Evolutionary conservation across 2,797 vertebrate genomes (phyloP).

Genomic region (Xenops minutus): DNA sequence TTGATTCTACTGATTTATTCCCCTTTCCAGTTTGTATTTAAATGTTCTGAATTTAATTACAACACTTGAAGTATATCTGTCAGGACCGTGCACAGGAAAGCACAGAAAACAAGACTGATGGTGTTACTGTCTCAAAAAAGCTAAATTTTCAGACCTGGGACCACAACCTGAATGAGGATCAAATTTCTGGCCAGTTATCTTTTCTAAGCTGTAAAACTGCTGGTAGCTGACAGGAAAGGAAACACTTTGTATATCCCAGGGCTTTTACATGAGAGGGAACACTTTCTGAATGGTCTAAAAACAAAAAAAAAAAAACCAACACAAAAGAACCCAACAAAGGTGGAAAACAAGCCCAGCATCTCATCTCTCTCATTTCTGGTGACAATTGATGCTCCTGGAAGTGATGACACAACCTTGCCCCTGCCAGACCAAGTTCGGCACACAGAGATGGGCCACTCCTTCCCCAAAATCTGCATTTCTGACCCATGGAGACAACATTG

Average conservation of each 20-base stretch:
- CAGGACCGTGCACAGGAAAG: neutral
- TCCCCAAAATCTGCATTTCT: neutral
- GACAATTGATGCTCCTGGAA: neutral
- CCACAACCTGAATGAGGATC: neutral
- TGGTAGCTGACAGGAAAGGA: neutral
- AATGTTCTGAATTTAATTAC: constrained; percentile 30
- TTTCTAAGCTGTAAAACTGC: neutral
- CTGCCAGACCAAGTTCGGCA: neutral
- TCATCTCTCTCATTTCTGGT: neutral
- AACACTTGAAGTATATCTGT: neutral
- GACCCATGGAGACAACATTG: fast-evolving
- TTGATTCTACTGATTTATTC: constrained; percentile 23
- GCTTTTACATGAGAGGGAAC: neutral
- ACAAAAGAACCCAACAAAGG: neutral
- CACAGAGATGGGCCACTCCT: neutral
- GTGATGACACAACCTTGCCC: neutral
- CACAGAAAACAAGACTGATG: neutral
- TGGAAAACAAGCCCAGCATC: neutral
- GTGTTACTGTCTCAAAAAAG: neutral
- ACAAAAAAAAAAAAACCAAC: neutral
- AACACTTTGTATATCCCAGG: neutral
- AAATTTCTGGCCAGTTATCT: neutral
- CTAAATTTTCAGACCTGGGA: neutral
- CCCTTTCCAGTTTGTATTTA: neutral
- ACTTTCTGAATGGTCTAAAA: neutral